These are phyloP conservation scores for Sarcophaga caerulescens DNA, from an alignment of 2,888 invertebrate genomes.

Conservation along the genomic window DNA sequence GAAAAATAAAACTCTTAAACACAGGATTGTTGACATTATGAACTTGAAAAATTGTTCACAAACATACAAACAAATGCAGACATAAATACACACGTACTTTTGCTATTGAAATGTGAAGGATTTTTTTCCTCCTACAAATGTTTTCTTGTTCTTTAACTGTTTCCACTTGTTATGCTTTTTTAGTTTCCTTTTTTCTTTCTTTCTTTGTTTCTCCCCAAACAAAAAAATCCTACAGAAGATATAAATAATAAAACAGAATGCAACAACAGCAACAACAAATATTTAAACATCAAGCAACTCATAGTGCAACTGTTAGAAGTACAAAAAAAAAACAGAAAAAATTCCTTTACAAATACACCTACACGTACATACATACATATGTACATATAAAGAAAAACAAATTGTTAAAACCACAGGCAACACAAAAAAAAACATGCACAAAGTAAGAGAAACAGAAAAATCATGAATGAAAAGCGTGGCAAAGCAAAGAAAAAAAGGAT, in stretches of 20 bases:
- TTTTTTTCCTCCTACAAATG: not conserved
- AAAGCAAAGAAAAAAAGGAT: constrained; percentile 42
- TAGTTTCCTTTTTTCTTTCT: constrained; percentile 12
- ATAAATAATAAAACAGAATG: constrained; percentile 48
- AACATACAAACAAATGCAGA: constrained; percentile 12
- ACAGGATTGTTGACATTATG: constrained; percentile 77
- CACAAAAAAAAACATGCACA: not conserved
- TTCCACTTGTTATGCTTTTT: not conserved
- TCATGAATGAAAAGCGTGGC: constrained; percentile 58
- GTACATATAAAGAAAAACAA: constrained; percentile 35
- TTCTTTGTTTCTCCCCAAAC: not conserved
- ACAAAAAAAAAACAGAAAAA: not conserved
- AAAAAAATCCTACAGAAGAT: constrained; percentile 36
- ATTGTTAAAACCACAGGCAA: constrained; percentile 15
- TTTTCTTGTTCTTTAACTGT: constrained; percentile 8
- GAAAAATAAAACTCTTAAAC: constrained; percentile 57
- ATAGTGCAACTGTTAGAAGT: not conserved
- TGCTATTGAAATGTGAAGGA: constrained; percentile 37
- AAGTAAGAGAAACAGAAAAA: constrained; percentile 8
- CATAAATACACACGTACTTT: constrained; percentile 3
- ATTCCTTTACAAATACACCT: not conserved
- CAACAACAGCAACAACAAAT: not conserved
- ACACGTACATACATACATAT: not conserved
- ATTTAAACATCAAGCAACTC: constrained; percentile 21
- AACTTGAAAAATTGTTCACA: constrained; percentile 75